Percentiles rank a stretch among this genome's conserved stretches.
Conservation (phyloP, 2,888 invertebrate genomes). For the Conomelus anceps region DNA sequence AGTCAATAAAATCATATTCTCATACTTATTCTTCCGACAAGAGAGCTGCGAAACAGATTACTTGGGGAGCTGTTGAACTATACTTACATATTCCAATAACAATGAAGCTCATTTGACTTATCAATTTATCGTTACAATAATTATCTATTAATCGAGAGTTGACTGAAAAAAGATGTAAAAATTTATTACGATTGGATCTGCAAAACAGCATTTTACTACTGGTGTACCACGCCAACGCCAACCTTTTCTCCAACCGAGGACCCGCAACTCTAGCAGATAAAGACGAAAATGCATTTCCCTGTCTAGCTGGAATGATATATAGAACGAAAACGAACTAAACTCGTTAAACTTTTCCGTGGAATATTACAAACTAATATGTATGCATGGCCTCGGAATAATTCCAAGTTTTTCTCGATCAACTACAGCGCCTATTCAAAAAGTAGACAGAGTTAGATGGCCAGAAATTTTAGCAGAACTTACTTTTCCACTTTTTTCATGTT, state of each 20-base stretch:
- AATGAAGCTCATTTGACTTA: neutral
- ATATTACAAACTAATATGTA: neutral
- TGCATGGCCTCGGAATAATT: neutral
- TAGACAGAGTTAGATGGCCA: neutral
- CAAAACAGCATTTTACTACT: too few relatives aligned
- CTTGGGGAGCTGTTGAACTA: too few relatives aligned
- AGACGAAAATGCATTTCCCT: neutral
- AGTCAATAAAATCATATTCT: too few relatives aligned
- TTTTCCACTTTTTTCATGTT: neutral
- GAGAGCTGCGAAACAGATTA: too few relatives aligned
- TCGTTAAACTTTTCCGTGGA: neutral
- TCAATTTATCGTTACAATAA: too few relatives aligned
- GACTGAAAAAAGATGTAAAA: too few relatives aligned
- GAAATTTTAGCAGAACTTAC: neutral
- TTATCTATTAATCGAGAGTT: too few relatives aligned
- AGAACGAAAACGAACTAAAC: neutral
- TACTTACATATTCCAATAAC: too few relatives aligned
- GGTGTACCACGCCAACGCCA: too few relatives aligned
- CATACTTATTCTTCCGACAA: too few relatives aligned
- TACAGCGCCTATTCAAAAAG: neutral
- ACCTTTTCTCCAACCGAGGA: neutral
- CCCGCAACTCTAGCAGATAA: neutral
- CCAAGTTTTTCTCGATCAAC: neutral
- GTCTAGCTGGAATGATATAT: neutral
- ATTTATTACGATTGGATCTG: neutral